These are phyloP conservation scores for Micromussa lordhowensis DNA, from an alignment of 92 coral and sea anemone species.

Conservation along the genomic window DNA sequence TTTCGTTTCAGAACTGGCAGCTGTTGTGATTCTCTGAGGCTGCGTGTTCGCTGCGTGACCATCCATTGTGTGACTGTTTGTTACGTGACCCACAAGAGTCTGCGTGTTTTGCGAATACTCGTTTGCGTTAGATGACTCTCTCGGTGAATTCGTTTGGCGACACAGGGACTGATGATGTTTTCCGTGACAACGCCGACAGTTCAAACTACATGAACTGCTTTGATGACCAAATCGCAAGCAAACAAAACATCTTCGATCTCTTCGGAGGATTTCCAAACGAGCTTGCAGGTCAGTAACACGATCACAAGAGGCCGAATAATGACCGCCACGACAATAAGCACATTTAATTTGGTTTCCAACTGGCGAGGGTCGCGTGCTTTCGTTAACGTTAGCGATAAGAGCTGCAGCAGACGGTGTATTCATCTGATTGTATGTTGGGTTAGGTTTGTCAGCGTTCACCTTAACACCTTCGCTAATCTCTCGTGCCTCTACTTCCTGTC, in stretches of 20 bases:
- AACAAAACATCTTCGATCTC: neutral
- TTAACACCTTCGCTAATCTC: neutral
- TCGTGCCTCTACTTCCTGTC: too few relatives aligned
- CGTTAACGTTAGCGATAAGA: neutral
- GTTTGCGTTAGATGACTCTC: constrained; percentile 15
- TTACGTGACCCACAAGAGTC: too few relatives aligned
- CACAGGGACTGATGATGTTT: constrained; percentile 75
- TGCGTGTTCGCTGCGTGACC: neutral
- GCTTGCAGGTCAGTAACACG: constrained; percentile 44
- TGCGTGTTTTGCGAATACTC: constrained; percentile 21
- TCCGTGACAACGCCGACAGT: constrained; percentile 64
- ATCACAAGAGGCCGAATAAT: constrained; percentile 68
- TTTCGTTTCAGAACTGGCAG: constrained; percentile 52
- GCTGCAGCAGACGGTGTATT: neutral
- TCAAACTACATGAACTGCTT: constrained; percentile 42
- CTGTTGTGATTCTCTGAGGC: constrained; percentile 26
- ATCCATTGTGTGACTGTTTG: too few relatives aligned
- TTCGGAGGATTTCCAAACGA: constrained; percentile 51
- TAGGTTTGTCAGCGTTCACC: neutral
- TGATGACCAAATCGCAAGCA: constrained; percentile 64
- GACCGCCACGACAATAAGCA: constrained; percentile 57
- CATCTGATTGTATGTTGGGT: neutral
- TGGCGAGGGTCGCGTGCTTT: too few relatives aligned
- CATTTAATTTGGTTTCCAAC: too few relatives aligned
- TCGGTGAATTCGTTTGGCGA: constrained; percentile 22